Evolutionary conservation across 2,113 vertebrate genomes (phyloP).

Genomic region (Daphoenositta chrysoptera): DNA sequence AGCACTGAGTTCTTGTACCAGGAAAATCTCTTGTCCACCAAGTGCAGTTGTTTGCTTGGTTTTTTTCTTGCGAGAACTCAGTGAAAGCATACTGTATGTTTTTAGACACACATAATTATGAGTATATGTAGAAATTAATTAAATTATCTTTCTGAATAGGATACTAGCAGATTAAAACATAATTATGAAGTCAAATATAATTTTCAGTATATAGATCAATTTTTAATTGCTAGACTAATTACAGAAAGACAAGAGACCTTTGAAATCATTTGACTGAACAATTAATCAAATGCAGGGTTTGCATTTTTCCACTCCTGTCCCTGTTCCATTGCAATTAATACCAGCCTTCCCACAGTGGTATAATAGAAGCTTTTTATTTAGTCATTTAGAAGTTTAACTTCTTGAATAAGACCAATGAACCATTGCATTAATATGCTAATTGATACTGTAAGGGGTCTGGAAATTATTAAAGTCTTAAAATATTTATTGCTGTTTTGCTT

Average conservation of each 20-base stretch:
- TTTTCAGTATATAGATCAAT: constrained; percentile 56
- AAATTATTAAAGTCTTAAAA: constrained; percentile 54
- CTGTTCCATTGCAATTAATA: background rate
- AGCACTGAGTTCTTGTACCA: background rate
- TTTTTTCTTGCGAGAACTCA: background rate
- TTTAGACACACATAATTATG: background rate
- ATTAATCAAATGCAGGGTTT: constrained; percentile 28
- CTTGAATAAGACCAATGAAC: constrained; percentile 35
- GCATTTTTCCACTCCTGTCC: background rate
- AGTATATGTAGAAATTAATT: constrained; percentile 21
- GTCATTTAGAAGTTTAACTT: constrained; percentile 33
- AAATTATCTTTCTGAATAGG: constrained; percentile 15
- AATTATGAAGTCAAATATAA: constrained; percentile 36
- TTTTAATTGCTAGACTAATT: constrained; percentile 64
- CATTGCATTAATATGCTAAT: constrained; percentile 45
- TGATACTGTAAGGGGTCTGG: background rate
- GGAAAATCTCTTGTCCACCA: background rate
- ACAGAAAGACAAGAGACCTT: constrained; percentile 46
- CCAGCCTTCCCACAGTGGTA: background rate
- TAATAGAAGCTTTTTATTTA: constrained; percentile 43
- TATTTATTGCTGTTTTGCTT: constrained; percentile 37
- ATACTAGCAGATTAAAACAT: background rate
- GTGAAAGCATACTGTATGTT: background rate
- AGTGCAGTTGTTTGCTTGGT: background rate
- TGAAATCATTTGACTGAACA: constrained; percentile 57